Evolutionary conservation across 2,113 vertebrate species (phyloP), one percentile per base, ranked within the genome.

Genomic region (Epinephelus moara): DNA sequence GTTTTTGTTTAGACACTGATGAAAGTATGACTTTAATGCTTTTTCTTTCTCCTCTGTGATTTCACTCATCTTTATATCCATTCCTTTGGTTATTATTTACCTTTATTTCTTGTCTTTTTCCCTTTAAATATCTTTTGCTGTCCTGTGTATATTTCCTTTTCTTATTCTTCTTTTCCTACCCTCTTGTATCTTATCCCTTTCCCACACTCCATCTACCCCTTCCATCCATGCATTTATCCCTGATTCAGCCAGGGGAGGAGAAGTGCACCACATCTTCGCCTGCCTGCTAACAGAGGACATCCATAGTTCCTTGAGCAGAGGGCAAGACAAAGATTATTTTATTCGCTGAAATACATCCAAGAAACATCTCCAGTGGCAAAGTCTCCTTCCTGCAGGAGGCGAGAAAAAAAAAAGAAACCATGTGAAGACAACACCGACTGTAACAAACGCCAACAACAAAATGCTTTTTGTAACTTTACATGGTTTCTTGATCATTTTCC

Each of bases 401-500:
- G 0, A 86, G 70, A 82, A 73, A 78, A 83, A 63, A 33, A 79
- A 64, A 67, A 78, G 74, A 86, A 92, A 92, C 88, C 83, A 86
- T 62, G 70, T 45, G 89, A 86, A 85, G 88, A 73, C 55, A 62
- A 70, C 55, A 59, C 68, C 50, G 19, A 81, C 50, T 84, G 62
- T 66, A 71, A 78, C 86, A 81, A 88, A 88, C 25, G 56, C 79
- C 77, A 78, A 82, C 80, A 59, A 78, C 69, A 75, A 85, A 52
- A 71, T 67, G 83, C 84, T 82, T 86, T 81, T 78, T 71, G 82
- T 78, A 81, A 85, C 80, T 85, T 92, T 45, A 85, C 84, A 60
- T 88, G 93, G 92, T 91, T 92, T 91, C 89, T 77, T 80, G 40
- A 21, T 75, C 59, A 63, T 80, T 84, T 88, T 82, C 84, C 72